Percentiles rank a stretch among this genome's conserved stretches.
Conservation (phyloP, 2,113 vertebrate genomes). For the Pavo muticus region DNA sequence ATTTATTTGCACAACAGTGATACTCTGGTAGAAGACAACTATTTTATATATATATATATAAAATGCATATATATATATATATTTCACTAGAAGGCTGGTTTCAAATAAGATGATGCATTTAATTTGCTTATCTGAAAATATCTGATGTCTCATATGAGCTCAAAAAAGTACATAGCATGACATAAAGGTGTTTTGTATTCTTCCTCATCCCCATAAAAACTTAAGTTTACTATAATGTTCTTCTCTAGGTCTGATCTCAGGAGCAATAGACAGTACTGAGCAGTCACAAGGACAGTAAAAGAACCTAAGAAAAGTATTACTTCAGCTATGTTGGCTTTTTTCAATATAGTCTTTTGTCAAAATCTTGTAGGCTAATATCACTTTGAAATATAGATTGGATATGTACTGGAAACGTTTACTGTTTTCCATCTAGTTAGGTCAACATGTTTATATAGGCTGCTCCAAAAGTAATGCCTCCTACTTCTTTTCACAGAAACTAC, state of each 20-base stretch:
- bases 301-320: background rate
- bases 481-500: too few species aligned
- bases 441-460: background rate
- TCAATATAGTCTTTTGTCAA: background rate
- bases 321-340: background rate
- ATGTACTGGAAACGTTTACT: background rate
- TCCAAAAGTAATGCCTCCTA: too few species aligned
- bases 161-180: background rate
- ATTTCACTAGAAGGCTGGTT: constrained; percentile 8
- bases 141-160: background rate
- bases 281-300: background rate
- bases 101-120: background rate
- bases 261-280: background rate
- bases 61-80: too few species aligned
- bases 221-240: background rate
- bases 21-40: background rate
- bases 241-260: background rate
- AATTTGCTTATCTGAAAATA: constrained; percentile 24
- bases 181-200: background rate
- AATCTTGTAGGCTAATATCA: background rate
- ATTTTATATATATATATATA: background rate
- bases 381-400: background rate
- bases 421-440: background rate
- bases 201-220: background rate
- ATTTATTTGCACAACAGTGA: background rate